Conservation (phyloP, 2,888 invertebrate species). For the Limenitis camilla region DNA sequence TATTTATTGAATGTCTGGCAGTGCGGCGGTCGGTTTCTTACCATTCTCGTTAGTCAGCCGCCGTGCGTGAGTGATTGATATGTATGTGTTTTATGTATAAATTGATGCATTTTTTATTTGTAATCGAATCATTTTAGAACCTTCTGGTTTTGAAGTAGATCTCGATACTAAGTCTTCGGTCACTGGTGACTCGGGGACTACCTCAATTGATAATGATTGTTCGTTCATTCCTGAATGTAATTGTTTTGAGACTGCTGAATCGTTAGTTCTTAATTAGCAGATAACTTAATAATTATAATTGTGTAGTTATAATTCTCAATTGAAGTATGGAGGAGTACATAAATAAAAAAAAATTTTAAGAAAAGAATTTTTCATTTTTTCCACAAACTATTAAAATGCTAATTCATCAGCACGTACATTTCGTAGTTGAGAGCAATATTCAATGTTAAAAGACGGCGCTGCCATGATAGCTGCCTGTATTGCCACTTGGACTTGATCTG, state of each 20-base stretch:
- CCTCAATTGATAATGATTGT: slow-evolving; percentile 43
- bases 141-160: slow-evolving; percentile 12
- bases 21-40: slow-evolving; percentile 38
- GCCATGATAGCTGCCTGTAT: slow-evolving; percentile 60
- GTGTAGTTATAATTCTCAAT: slow-evolving; percentile 62
- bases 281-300: slow-evolving; percentile 67
- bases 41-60: slow-evolving; percentile 29
- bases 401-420: slow-evolving; percentile 44
- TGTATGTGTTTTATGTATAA: slow-evolving; percentile 45
- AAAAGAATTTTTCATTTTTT: slow-evolving; percentile 33
- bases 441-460: slow-evolving; percentile 51
- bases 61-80: slow-evolving; percentile 35
- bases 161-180: slow-evolving; percentile 41
- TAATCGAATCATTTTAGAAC: slow-evolving; percentile 40
- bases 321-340: slow-evolving; percentile 66
- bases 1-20: slow-evolving; percentile 55
- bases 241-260: slow-evolving; percentile 71
- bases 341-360: slow-evolving; percentile 62
- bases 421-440: slow-evolving; percentile 39
- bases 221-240: slow-evolving; percentile 63
- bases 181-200: slow-evolving; percentile 46
- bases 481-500: slow-evolving; percentile 56
- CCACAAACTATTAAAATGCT: not conserved
- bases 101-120: slow-evolving; percentile 66
- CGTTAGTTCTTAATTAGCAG: slow-evolving; percentile 70